Percentiles rank a stretch among this genome's conserved stretches.
Conservation (phyloP, 2,888 invertebrate genomes). For the Periphyllus acericola region DNA sequence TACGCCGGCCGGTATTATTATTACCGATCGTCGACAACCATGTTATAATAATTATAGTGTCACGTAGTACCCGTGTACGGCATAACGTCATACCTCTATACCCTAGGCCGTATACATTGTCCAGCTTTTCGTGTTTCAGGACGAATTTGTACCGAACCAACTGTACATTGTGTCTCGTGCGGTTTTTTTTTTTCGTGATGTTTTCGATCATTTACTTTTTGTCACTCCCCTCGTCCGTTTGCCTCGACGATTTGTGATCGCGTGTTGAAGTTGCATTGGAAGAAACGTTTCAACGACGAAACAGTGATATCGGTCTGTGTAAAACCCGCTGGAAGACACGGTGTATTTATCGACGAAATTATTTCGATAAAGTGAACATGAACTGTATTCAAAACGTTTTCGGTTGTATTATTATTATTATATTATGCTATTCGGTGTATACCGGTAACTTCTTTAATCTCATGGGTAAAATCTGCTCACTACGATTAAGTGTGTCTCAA, state of each 20-base stretch:
- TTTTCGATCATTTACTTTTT: not conserved
- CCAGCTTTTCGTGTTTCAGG: not conserved
- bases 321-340: not conserved
- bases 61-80: not conserved
- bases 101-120: not conserved
- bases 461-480: not conserved
- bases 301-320: too few relatives aligned
- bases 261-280: too few relatives aligned
- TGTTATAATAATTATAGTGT: constrained; percentile 4
- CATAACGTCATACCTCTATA: not conserved
- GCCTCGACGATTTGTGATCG: not conserved
- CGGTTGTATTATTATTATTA: not conserved
- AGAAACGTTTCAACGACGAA: too few relatives aligned
- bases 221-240: too few relatives aligned
- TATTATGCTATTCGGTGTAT: not conserved
- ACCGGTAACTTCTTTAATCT: not conserved
- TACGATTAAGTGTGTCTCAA: too few relatives aligned
- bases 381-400: not conserved
- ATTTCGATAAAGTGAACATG: not conserved
- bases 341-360: not conserved
- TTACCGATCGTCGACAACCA: not conserved
- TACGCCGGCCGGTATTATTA: too few relatives aligned
- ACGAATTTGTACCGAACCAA: not conserved
- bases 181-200: not conserved
- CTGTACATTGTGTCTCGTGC: not conserved